These are phyloP conservation scores for Incurvaria masculella DNA, from an alignment of 2,888 invertebrate genomes.

Conservation along the genomic window DNA sequence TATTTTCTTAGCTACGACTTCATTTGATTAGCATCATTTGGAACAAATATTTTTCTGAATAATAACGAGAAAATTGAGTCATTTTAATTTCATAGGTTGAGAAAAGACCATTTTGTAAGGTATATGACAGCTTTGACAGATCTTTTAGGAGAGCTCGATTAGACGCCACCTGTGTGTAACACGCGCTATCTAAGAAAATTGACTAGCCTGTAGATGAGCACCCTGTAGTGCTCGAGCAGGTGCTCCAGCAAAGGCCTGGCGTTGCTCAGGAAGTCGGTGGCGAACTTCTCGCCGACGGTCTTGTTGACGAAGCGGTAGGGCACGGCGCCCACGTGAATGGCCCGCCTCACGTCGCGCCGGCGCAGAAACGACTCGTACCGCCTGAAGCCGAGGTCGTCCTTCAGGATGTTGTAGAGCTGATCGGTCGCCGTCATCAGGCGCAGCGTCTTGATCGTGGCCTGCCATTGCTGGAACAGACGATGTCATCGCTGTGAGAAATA, in stretches of 20 bases:
- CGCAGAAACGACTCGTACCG: slow-evolving; percentile 24
- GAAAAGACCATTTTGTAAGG: too few species aligned
- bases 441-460: slow-evolving; percentile 24
- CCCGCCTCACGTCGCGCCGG: slow-evolving; percentile 28
- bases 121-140: too few species aligned
- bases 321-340: slow-evolving; percentile 39
- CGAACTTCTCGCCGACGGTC: slow-evolving; percentile 30
- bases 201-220: slow-evolving; percentile 33
- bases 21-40: too few species aligned
- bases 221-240: slow-evolving; percentile 34
- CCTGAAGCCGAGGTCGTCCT: slow-evolving; percentile 23
- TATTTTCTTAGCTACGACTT: too few species aligned
- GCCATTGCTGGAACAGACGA: slow-evolving; percentile 40
- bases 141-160: too few species aligned
- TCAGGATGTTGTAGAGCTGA: slow-evolving; percentile 42
- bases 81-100: too few species aligned
- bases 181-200: too few species aligned
- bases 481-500: too few species aligned
- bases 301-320: slow-evolving; percentile 30
- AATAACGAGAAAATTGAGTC: too few species aligned
- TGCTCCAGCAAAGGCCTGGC: slow-evolving; percentile 30
- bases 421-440: slow-evolving; percentile 29
- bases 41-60: too few species aligned
- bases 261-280: slow-evolving; percentile 35
- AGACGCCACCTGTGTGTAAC: too few species aligned